phyloP scores from a whole-genome alignment of 37 sponge, comb jelly and placozoan species.

The Beroe forskalii region DNA sequence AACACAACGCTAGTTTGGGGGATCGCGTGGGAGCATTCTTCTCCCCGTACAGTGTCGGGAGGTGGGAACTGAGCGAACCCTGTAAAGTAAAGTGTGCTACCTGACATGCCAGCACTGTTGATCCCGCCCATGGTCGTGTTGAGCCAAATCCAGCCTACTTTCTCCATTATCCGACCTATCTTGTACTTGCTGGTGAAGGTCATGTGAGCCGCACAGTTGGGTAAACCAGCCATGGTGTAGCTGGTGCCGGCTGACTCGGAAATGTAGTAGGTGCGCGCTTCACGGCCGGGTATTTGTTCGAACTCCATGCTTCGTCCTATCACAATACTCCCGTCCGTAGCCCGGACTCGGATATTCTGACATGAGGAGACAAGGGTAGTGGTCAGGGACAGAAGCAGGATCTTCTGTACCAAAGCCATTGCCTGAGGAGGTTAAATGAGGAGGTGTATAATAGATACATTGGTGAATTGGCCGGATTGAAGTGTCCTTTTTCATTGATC shows the following conservation, averaged over 20 bases:
- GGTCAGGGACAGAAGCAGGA: background rate
- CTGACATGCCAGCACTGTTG: background rate
- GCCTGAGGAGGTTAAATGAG: no score
- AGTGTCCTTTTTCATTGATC: no score
- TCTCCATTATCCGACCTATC: background rate
- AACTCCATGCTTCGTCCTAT: conserved; percentile 36
- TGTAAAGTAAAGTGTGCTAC: conserved; percentile 36
- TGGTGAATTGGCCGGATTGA: no score
- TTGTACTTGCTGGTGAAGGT: background rate
- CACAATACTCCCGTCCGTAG: background rate
- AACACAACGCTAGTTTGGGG: background rate
- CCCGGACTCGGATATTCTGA: conserved; percentile 5
- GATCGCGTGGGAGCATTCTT: background rate
- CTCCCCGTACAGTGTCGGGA: background rate
- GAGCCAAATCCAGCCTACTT: background rate
- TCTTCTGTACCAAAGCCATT: no score
- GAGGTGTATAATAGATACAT: no score
- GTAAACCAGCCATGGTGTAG: background rate
- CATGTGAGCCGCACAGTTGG: background rate
- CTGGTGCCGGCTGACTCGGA: background rate
- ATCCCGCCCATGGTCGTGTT: conserved; percentile 31
- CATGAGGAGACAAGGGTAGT: background rate
- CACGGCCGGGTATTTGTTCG: background rate
- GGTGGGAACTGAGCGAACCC: background rate
- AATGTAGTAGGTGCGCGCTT: background rate